These are phyloP conservation scores for Ophioninae sp. DNA, from an alignment of 2,888 invertebrate species.

Conservation along the genomic window DNA sequence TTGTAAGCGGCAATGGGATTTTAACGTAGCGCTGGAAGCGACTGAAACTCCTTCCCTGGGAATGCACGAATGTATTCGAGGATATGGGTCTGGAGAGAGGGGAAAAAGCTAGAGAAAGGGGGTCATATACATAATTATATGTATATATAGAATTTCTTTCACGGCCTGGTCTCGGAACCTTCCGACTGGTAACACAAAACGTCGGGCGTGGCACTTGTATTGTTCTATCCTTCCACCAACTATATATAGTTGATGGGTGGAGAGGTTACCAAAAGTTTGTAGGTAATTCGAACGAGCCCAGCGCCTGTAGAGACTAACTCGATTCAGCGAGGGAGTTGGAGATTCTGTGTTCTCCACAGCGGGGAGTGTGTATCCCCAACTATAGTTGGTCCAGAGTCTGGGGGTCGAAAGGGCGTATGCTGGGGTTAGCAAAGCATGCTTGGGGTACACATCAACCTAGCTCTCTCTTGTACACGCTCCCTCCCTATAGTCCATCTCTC, in stretches of 20 bases:
- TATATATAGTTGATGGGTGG: slow-evolving; percentile 22
- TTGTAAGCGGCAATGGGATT: slow-evolving; percentile 17
- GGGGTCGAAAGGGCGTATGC: slow-evolving; percentile 38
- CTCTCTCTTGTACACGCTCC: neutral
- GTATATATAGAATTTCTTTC: slow-evolving; percentile 12
- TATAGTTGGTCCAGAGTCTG: slow-evolving; percentile 20
- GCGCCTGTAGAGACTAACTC: slow-evolving; percentile 61
- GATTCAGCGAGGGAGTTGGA: slow-evolving; percentile 59
- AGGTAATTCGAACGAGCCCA: slow-evolving; percentile 64
- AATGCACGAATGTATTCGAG: slow-evolving; percentile 31
- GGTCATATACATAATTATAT: neutral
- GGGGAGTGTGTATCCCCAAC: slow-evolving; percentile 17
- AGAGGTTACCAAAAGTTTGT: slow-evolving; percentile 59
- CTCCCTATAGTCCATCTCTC: neutral
- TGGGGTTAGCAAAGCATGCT: slow-evolving; percentile 46
- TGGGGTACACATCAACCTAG: slow-evolving; percentile 32
- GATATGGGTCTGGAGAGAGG: neutral
- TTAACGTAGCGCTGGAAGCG: slow-evolving; percentile 12
- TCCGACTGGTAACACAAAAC: slow-evolving; percentile 30
- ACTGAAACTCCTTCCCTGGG: slow-evolving; percentile 8
- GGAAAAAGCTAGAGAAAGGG: neutral
- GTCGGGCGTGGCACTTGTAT: slow-evolving; percentile 54
- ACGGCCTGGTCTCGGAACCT: slow-evolving; percentile 2
- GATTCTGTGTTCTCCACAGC: slow-evolving; percentile 40
- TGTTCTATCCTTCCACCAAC: slow-evolving; percentile 40